Base-by-base conservation (phyloP, 2,888 invertebrate genomes). In the Lepidocyrtinus sp. region DNA sequence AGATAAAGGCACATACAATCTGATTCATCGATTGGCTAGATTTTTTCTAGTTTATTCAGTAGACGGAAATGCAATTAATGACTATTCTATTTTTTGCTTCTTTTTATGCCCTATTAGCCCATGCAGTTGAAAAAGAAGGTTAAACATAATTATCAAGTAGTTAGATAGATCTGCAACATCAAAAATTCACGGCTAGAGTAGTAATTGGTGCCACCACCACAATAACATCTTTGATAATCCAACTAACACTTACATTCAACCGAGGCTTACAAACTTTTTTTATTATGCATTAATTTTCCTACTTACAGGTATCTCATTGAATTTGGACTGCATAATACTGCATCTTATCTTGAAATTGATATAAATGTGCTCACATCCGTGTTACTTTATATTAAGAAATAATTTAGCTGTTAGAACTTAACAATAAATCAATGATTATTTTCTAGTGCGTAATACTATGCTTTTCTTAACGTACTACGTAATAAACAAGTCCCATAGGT, bases 11-110 rank as follows among this genome's bases (percentile, higher is more conserved):
- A n/a, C n/a, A n/a, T n/a, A n/a, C n/a, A n/a, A n/a, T n/a, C n/a
- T n/a, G n/a, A n/a, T n/a, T n/a, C n/a, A n/a, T n/a, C n/a, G n/a
- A n/a, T n/a, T n/a, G n/a, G n/a, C n/a, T n/a, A n/a, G n/a, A n/a
- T n/a, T n/a, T n/a, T n/a, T n/a, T n/a, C n/a, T n/a, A n/a, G n/a
- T n/a, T n/a, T n/a, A n/a, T n/a, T n/a, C n/a, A n/a, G 15, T 50
- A 50, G 50, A 50, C 50, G 50, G 50, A 50, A 50, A 50, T 50
- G 50, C 50, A 50, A 7, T 50, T 12, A 50, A 50, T 17, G 50
- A n/a, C 50, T 50, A 50, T 17, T 17, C 50, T 50, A 50, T 50
- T 50, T 50, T 50, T 50, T 50, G 2, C 50, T 50, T 12, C 36
- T 12, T 36, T 36, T 50, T 12, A 50, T 50, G 50, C 50, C 12